A percentile compares a stretch with the other conserved stretches of the same genome.
Conservation (phyloP, 2,888 invertebrate species). For the Pachydiplax longipennis region DNA sequence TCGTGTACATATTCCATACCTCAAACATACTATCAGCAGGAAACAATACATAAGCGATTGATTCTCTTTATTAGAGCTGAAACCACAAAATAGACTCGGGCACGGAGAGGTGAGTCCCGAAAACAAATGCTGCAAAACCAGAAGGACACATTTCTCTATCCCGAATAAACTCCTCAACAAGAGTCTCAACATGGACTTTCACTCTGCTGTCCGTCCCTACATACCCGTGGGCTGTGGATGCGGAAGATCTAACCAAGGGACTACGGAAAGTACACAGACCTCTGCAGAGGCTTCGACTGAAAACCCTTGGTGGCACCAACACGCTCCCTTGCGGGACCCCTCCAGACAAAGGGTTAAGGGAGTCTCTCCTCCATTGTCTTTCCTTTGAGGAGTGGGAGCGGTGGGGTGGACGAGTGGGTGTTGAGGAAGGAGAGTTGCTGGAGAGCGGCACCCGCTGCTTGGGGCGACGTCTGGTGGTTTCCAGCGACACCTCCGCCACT, state of each 20-base stretch:
- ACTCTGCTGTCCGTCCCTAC: conserved; percentile 10
- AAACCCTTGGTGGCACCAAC: conserved; percentile 43
- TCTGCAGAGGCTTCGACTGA: conserved; percentile 7
- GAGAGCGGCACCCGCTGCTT: background rate
- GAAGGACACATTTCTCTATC: conserved; percentile 5
- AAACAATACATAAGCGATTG: too few relatives aligned
- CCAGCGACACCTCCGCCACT: conserved; percentile 39
- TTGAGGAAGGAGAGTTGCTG: background rate
- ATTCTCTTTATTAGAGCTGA: too few relatives aligned
- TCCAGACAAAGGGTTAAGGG: background rate
- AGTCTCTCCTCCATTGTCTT: conserved; percentile 20
- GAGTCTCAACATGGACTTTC: conserved; percentile 32
- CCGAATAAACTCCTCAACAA: conserved; percentile 38
- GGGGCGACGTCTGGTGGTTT: conserved; percentile 40
- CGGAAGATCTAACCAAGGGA: conserved; percentile 42
- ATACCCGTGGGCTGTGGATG: conserved; percentile 24
- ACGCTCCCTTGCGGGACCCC: conserved; percentile 42
- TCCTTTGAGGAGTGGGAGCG: conserved; percentile 38
- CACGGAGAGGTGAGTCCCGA: background rate
- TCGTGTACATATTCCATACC: too few relatives aligned
- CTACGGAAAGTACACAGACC: conserved; percentile 38
- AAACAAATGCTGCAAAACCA: conserved; percentile 28
- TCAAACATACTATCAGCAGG: too few relatives aligned
- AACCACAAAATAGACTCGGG: background rate
- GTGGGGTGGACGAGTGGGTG: conserved; percentile 21